These are phyloP conservation scores for Propsilocerus akamusi DNA, from an alignment of 1,140 invertebrate genomes.

Conservation along the genomic window DNA sequence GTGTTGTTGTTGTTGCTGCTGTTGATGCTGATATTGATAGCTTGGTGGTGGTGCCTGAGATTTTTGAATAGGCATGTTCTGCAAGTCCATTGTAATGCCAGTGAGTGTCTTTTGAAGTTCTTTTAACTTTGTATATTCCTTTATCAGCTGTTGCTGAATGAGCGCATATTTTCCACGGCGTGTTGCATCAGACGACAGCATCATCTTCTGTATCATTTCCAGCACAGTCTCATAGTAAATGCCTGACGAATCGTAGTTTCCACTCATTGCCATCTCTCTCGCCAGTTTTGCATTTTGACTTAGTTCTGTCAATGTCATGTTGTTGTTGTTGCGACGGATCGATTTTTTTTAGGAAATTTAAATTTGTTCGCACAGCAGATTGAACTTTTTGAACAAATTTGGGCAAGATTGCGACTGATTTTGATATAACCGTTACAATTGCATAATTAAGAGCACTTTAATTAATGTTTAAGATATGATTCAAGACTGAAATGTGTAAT, in stretches of 20 bases:
- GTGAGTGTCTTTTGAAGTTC: conserved; percentile 49
- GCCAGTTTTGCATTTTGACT: conserved; percentile 84
- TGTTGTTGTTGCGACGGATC: neutral
- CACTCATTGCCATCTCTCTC: conserved; percentile 82
- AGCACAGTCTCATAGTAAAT: conserved; percentile 91
- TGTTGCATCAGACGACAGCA: conserved; percentile 44
- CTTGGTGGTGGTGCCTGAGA: conserved; percentile 14
- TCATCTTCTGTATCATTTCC: conserved; percentile 59
- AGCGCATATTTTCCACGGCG: conserved; percentile 59
- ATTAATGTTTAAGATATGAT: neutral
- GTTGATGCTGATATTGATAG: conserved; percentile 15
- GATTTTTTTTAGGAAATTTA: no score
- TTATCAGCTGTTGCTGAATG: conserved; percentile 75
- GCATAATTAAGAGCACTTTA: neutral
- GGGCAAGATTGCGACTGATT: neutral
- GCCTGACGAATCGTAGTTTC: conserved; percentile 86
- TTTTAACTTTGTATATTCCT: conserved; percentile 84
- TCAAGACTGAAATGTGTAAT: no score
- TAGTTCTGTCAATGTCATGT: conserved; percentile 39
- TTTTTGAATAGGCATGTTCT: conserved; percentile 15
- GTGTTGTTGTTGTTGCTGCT: no score
- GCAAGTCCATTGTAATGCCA: conserved; percentile 22
- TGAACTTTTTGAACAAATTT: no score
- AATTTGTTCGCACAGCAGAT: no score
- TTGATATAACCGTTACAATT: no score